phyloP scores from a whole-genome alignment of 2,113 vertebrate species.

The Girardinichthys multiradiatus region DNA sequence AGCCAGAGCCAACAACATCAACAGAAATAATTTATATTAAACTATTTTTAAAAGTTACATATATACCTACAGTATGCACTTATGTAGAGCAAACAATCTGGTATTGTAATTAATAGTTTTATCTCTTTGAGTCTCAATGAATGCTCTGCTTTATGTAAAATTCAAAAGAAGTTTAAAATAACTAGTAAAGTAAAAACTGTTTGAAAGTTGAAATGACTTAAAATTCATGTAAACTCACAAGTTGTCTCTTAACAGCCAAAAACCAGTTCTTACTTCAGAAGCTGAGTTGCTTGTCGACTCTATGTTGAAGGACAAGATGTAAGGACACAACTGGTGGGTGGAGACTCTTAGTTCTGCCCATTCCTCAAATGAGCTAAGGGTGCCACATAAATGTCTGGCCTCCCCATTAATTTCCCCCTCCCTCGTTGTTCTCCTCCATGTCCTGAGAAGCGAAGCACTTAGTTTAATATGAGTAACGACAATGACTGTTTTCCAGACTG shows the following conservation, averaged over 20 bases:
- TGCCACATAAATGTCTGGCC: conserved; percentile 58
- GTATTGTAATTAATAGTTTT: background rate
- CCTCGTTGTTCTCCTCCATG: background rate
- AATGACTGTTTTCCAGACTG: conserved; percentile 48
- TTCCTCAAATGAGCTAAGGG: conserved; percentile 54
- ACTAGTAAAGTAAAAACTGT: too few relatives aligned
- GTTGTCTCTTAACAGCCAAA: background rate
- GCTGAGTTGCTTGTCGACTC: background rate
- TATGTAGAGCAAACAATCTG: background rate
- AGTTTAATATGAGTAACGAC: conserved; percentile 67
- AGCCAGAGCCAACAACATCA: background rate
- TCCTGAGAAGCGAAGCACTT: conserved; percentile 63
- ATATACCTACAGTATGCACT: too few relatives aligned
- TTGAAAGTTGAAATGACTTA: background rate
- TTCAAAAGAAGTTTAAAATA: background rate
- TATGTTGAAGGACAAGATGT: conserved; percentile 37
- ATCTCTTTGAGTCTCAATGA: background rate
- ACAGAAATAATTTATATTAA: background rate
- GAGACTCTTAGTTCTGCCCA: conserved; percentile 37
- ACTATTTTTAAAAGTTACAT: background rate
- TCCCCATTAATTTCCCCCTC: conserved; percentile 34
- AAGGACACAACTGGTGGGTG: conserved; percentile 46
- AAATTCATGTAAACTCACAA: background rate
- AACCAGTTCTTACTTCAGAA: background rate
- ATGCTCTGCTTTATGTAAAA: background rate